Evolutionary conservation across 2,888 invertebrate genomes (phyloP).

Genomic region (Nymphalis c-album): DNA sequence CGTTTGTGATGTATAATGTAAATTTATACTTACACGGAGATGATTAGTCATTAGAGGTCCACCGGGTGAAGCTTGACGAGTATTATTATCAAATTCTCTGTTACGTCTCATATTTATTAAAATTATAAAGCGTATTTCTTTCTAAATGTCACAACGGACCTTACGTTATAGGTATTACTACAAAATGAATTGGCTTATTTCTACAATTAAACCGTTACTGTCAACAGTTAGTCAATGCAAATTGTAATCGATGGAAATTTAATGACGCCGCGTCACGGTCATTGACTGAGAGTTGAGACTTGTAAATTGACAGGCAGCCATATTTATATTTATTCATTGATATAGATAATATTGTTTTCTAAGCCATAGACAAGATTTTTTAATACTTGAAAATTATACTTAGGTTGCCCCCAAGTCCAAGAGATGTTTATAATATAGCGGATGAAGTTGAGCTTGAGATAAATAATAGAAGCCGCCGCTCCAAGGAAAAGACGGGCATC

Average conservation of each 20-base stretch:
- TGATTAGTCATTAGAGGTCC: constrained; percentile 53
- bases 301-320: not conserved
- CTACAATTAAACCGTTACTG: too few species aligned
- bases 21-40: constrained; percentile 44
- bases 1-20: not conserved
- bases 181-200: not conserved
- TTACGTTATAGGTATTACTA: not conserved
- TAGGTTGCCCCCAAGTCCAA: constrained; percentile 67
- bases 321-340: not conserved
- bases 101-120: constrained; percentile 39
- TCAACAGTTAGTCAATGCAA: not conserved
- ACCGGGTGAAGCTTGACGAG: constrained; percentile 3
- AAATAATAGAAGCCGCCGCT: constrained; percentile 55
- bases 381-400: not conserved
- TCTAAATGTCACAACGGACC: not conserved
- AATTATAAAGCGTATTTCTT: not conserved
- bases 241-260: not conserved
- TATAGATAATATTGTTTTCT: not conserved
- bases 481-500: constrained; percentile 65
- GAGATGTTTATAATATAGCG: constrained; percentile 58
- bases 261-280: not conserved
- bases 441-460: constrained; percentile 54
- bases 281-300: constrained; percentile 1
- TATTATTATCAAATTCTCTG: constrained; percentile 21
- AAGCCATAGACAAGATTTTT: not conserved